These are phyloP conservation scores for Gobiocypris rarus DNA, from an alignment of 2,113 vertebrate species.

Conservation along the genomic window DNA sequence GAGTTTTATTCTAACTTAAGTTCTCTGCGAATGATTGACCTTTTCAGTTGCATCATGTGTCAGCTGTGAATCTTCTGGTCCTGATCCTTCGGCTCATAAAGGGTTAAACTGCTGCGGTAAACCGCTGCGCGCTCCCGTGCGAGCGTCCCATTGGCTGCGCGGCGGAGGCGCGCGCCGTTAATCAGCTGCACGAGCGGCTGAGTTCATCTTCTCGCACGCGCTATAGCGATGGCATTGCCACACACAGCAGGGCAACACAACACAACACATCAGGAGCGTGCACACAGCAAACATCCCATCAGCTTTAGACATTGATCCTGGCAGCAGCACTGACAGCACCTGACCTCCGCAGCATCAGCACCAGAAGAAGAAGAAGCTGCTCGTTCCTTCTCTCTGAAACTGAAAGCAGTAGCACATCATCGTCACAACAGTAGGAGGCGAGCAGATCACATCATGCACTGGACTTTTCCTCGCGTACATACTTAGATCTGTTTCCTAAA, in stretches of 20 bases:
- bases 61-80: not conserved
- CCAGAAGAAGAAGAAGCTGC: conserved; percentile 40
- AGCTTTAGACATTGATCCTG: conserved; percentile 53
- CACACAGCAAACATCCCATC: conserved; percentile 59
- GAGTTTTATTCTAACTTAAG: not conserved
- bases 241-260: conserved; percentile 56
- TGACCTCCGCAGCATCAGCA: conserved; percentile 41
- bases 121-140: conserved; percentile 61
- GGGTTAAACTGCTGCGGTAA: conserved; percentile 64
- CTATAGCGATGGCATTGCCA: conserved; percentile 62
- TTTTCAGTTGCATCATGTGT: not conserved
- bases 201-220: conserved; percentile 63
- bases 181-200: conserved; percentile 62
- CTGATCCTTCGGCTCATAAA: conserved; percentile 47
- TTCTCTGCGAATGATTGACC: not conserved
- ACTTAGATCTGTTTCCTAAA: conserved; percentile 36
- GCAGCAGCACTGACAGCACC: conserved; percentile 49
- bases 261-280: conserved; percentile 54
- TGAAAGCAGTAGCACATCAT: conserved; percentile 51
- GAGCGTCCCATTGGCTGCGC: conserved; percentile 61
- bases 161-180: conserved; percentile 61
- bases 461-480: conserved; percentile 51
- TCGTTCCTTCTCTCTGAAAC: conserved; percentile 40
- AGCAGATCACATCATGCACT: conserved; percentile 52
- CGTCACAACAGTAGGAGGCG: conserved; percentile 49